Base-by-base conservation (phyloP, 2,113 vertebrate genomes). In the Pithys albifrons region DNA sequence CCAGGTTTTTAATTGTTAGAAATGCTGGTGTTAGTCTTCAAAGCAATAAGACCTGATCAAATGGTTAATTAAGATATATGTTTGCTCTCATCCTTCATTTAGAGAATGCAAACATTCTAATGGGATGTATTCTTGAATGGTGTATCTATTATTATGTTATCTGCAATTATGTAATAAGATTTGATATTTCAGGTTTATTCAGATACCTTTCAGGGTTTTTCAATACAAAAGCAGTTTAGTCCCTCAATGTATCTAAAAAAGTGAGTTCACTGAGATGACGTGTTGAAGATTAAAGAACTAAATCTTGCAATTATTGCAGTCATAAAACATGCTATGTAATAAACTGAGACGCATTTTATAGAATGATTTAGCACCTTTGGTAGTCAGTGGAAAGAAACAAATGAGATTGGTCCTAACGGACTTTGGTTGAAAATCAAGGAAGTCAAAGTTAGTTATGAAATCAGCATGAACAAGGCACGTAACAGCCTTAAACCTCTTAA, bases 201-300 rank as follows among this genome's bases (percentile, higher is more conserved):
- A 33, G 48, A 46, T 31, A 55, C 25, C 5, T 75, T 74, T 77
- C 65, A 70, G 52, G 7, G 2, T 24, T 88, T 92, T 87, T 75
- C 88, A 4, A 33, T 80, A 80, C 23, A 48, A 62, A 86, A 94
- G 54, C 23, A 62, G 41, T 85, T 92, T 70, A 84, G 59, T 37
- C 6, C 33, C 57, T 83, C 69, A 35, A 17, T 39, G 24, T 77
- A 86, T 45, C 43, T 66, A 80, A 66, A 39, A 54, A 84, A 89
- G 39, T 82, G 64, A 72, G 90, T 96, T 90, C 79, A 64, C 27
- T 84, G 90, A 94, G 79, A 93, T 77, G 79, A 67, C 59, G 13
- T 85, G 72, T 84, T 80, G 69, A 88, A 91, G 93, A 96, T 92
- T 74, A 80, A 95, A 88, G 65, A 90, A 71, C 72, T 88, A 94